Evolutionary conservation across 2,797 vertebrate species (phyloP).

Genomic region (Streptopelia turtur): DNA sequence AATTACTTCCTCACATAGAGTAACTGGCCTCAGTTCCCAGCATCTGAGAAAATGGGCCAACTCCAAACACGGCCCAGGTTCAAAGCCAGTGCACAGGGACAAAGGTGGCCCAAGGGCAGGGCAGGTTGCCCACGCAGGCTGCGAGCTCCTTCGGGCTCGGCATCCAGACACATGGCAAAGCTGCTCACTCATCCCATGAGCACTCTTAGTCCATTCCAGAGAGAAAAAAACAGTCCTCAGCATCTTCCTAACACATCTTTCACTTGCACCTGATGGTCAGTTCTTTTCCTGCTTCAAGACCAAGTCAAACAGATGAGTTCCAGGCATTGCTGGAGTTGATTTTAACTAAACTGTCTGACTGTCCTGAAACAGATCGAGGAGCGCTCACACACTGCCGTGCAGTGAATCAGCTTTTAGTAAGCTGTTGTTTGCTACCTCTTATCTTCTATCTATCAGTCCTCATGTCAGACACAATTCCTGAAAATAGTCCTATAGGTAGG

Average conservation of each 20-base stretch:
- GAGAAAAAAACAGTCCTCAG: not conserved
- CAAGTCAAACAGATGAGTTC: not conserved
- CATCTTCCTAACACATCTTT: not conserved
- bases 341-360: not conserved
- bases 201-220: not conserved
- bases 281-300: not conserved
- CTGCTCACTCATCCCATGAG: not conserved
- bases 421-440: not conserved
- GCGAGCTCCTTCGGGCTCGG: rapidly evolving
- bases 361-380: not conserved
- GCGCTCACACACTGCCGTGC: not conserved
- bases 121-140: not conserved
- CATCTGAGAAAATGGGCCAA: not conserved
- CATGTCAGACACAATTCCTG: not conserved
- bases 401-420: not conserved
- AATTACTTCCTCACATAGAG: not conserved
- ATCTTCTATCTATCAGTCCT: not conserved
- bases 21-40: not conserved
- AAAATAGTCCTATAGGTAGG: not conserved
- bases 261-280: not conserved
- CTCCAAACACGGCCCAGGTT: not conserved
- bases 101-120: not conserved
- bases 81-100: not conserved
- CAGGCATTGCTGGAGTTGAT: not conserved
- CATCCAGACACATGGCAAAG: not conserved